Evolutionary conservation across 2,113 vertebrate species (phyloP), one percentile per base, ranked within the genome.

Genomic region (Eupsittula cactorum): DNA sequence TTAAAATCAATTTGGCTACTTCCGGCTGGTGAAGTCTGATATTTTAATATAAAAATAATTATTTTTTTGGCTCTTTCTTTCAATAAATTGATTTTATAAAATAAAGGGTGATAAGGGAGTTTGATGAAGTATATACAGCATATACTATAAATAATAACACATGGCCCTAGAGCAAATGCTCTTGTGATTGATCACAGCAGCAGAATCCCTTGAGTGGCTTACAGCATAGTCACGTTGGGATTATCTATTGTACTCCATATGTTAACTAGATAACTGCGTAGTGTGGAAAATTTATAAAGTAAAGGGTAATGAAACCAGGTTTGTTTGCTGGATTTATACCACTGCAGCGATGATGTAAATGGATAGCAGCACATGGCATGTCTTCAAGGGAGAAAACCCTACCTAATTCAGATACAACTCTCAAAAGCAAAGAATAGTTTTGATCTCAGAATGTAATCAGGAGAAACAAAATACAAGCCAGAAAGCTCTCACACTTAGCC

Each of bases 1-100:
- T 90, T 95, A 93, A 94, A 93, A 94, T 86, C 89, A 59, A 73
- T 95, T 82, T 93, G 92, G 80, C 62, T 94, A 74, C 85, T 95
- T 83, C 90, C 95, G 73, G 70, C 90, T 97, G 90, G 90, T 96
- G 60, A 97, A 97, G 86, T 97, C 88, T 96, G 85, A 87, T 86
- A 71, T 91, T 97, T 96, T 84, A 82, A 91, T 96, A 93, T 52
- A 80, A 96, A 95, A 93, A 90, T 93, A 11, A 97, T 95, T 24
- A 71, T 81, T 93, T 78, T 94, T 86, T 93, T 94, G 82, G 86
- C 83, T 67, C 92, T 89, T 77, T 93, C 59, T 68, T 96, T 93
- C 94, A 97, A 95, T 91, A 96, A 92, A 94, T 33, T 94, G 55
- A 87, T 92, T 92, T 95, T 82, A 94, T 68, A 28, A 85, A 93